Base-by-base conservation (phyloP, 2,113 vertebrate species). In the Marcusenius ussheri region DNA sequence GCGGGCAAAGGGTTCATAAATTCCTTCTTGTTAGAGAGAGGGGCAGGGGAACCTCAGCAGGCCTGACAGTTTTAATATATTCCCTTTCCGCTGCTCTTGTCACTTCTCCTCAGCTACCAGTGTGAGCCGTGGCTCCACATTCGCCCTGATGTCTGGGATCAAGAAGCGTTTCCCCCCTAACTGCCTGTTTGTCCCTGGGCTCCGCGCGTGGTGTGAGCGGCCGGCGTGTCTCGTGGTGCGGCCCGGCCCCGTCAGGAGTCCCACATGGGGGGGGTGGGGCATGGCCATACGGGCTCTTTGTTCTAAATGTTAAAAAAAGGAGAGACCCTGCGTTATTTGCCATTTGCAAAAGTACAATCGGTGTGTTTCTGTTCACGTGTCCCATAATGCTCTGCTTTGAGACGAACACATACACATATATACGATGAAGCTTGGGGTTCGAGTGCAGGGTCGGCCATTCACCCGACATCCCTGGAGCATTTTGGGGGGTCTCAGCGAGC, bases 111-210 rank as follows among this genome's bases (percentile, higher is more conserved):
- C 90, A 91, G 88, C 50, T 80, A 46, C 1, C 17, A 39, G 0
- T 74, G 85, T 49, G 90, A 74, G 50, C 42, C 35, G 47, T 90
- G 91, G 50, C 93, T 94, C 92, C 94, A 95, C 95, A 96, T 95
- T 96, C 95, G 95, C 89, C 96, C 94, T 95, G 95, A 96, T 94
- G 95, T 95, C 90, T 85, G 45, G 93, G 93, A 96, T 96, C 94
- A 96, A 96, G 95, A 95, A 93, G 93, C 95, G 93, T 94, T 94
- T 94, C 94, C 86, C 87, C 70, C 83, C 84, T 90, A 74, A 77
- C 62, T 70, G 85, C 56, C 89, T 90, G 89, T 90, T 90, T 90
- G 90, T 90, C 86, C 87, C 62, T 84, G 24, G 88, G 58, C 62
- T 62, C 90, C 77, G n/a, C 83, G 51, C 42, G 17, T 50, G 39